Evolutionary conservation across 2,797 vertebrate genomes (phyloP), one percentile per base, ranked within the genome.

Genomic region (Eurystomus glaucurus): DNA sequence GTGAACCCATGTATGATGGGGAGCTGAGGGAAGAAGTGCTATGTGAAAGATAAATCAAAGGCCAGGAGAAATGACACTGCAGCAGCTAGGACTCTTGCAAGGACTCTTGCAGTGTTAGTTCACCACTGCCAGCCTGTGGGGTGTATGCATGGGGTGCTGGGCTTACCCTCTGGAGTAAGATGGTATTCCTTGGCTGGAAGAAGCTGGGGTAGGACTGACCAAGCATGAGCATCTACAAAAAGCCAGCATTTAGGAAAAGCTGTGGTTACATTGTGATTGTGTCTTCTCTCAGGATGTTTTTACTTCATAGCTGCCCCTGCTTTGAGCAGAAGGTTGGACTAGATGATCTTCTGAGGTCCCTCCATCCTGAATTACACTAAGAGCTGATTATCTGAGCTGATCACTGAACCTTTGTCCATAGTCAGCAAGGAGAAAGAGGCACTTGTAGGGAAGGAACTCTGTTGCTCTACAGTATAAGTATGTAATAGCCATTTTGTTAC

Each of bases 61-160:
- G 9, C 41, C 55, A 48, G 46, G 52, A 61, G 58, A 55, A 71
- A 25, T 9, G 21, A 5, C 14, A 19, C 0, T 0, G 15, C 31
- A 80, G 28, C 35, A 85, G 29, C 35, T 41, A 54, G 5, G 8
- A 31, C 31, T 75, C 26, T 43, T 48, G 29, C 1, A 7, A 80
- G 16, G 29, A 43, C 37, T 80, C 33, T 65, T 91, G 31, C 15
- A 18, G 14, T 68, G 12, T 55, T 84, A 23, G 48, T 41, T 6
- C 13, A 28, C 11, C 18, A 21, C 8, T 77, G 21, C 37, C 54
- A 71, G 60, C 65, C 39, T 43, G 41, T 0, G 1, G 25, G 21
- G 3, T 41, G 14, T n/a, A 48, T 29, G 52, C 14, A 22, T 0
- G 0, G 18, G 9, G 12, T 69, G 29, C 22, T 79, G 37, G 65